phyloP scores from a whole-genome alignment of 2,797 vertebrate species.

The Helicolenus hilgendorfi region DNA sequence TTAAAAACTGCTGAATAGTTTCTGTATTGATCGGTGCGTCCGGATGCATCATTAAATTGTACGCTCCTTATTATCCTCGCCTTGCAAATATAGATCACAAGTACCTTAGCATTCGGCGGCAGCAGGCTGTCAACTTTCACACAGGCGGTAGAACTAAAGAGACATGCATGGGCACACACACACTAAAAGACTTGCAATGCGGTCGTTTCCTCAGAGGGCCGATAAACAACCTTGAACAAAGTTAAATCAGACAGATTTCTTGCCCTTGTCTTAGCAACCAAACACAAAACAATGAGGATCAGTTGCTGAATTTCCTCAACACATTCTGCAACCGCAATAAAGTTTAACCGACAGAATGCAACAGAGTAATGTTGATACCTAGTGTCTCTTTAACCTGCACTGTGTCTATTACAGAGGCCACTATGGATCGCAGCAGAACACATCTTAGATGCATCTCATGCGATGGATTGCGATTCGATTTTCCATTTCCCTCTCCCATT shows the following conservation, averaged over 20 bases:
- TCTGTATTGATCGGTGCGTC: slow-evolving; percentile 55
- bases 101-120: slow-evolving; percentile 1
- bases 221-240: slow-evolving; percentile 29
- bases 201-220: slow-evolving; percentile 16
- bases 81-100: slow-evolving; percentile 50
- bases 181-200: neutral
- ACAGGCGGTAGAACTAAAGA: neutral
- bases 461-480: neutral
- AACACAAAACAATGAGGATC: neutral
- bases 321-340: neutral
- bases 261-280: neutral
- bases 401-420: neutral
- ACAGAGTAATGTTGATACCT: neutral
- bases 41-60: slow-evolving; percentile 52
- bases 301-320: neutral
- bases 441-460: neutral
- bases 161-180: neutral
- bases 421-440: neutral
- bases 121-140: slow-evolving; percentile 2
- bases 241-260: neutral
- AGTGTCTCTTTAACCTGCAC: neutral
- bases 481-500: neutral
- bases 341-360: neutral
- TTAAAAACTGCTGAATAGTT: slow-evolving; percentile 57
- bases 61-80: slow-evolving; percentile 13